phyloP scores from a whole-genome alignment of 2,888 invertebrate species.

The Blastobasis adustella region DNA sequence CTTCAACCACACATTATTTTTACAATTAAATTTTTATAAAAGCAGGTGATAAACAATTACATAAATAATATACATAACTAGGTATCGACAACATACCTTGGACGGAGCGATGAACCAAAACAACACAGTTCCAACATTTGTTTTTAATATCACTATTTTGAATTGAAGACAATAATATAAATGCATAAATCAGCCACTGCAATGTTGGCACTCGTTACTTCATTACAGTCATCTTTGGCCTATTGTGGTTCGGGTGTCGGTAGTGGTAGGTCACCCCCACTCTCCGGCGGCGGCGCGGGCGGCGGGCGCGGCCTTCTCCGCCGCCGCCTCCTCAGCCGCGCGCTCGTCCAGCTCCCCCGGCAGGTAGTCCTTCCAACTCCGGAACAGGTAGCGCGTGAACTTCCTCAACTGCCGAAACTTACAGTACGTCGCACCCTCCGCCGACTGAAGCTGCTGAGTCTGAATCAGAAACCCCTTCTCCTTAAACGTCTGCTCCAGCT shows the following conservation, averaged over 20 bases:
- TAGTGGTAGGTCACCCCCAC: not conserved
- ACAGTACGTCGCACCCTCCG: constrained; percentile 95
- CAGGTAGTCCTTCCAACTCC: constrained; percentile 95
- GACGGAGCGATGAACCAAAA: constrained; percentile 39
- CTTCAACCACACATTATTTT: not conserved
- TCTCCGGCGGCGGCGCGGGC: constrained; percentile 1
- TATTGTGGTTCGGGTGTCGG: not conserved
- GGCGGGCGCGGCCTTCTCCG: not conserved
- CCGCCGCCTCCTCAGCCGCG: constrained; percentile 1
- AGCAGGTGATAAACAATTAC: not conserved
- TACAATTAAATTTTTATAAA: not conserved
- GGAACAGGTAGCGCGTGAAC: constrained; percentile 91
- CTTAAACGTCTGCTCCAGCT: constrained; percentile 92
- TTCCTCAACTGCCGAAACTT: constrained; percentile 93
- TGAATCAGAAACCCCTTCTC: constrained; percentile 95
- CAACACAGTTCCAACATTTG: constrained; percentile 13
- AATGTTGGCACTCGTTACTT: not conserved
- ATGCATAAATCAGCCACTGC: constrained; percentile 46
- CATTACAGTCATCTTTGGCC: not conserved
- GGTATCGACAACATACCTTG: constrained; percentile 21
- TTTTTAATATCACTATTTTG: constrained; percentile 33
- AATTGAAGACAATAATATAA: constrained; percentile 32
- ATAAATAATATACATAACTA: constrained; percentile 1
- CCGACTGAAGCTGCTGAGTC: constrained; percentile 93
- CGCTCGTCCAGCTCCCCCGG: constrained; percentile 81